A percentile compares a stretch with the other conserved stretches of the same genome.
Conservation (phyloP, 2,113 vertebrate species). For the Anguilla rostrata region DNA sequence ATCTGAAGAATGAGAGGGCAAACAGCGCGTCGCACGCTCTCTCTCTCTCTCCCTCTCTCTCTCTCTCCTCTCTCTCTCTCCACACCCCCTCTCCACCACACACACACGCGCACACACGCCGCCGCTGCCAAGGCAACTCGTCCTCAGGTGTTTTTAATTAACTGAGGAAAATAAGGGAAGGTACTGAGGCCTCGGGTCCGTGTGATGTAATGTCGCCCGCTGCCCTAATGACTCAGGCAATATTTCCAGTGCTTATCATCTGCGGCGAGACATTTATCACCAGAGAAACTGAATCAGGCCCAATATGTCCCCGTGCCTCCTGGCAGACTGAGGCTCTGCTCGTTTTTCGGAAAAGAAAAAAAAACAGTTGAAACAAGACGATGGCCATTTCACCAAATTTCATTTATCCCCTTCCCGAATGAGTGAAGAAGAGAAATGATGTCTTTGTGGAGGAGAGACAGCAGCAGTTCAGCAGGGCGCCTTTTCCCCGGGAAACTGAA, state of each 20-base stretch:
- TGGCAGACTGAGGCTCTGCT: background rate
- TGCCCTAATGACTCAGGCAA: conserved; percentile 31
- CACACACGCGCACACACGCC: background rate
- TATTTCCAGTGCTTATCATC: conserved; percentile 38
- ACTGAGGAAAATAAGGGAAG: conserved; percentile 25
- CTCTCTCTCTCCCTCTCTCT: background rate
- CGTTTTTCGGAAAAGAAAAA: background rate
- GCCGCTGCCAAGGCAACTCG: background rate
- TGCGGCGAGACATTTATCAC: conserved; percentile 34
- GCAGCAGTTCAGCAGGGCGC: background rate
- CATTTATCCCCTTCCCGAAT: background rate
- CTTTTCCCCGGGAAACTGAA: background rate
- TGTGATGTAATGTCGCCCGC: conserved; percentile 30
- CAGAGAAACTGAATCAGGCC: conserved; percentile 29
- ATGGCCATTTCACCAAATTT: background rate
- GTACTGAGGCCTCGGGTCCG: conserved; percentile 18
- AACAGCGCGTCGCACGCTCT: background rate
- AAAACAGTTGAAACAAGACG: background rate
- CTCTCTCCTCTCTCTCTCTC: background rate
- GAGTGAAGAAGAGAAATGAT: background rate
- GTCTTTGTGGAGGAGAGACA: background rate
- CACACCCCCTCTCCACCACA: background rate
- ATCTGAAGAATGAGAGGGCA: conserved; percentile 14
- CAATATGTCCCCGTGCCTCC: conserved; percentile 26
- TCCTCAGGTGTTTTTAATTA: conserved; percentile 29